Conservation (phyloP, 2,888 invertebrate species). For the Orthosia gothica region DNA sequence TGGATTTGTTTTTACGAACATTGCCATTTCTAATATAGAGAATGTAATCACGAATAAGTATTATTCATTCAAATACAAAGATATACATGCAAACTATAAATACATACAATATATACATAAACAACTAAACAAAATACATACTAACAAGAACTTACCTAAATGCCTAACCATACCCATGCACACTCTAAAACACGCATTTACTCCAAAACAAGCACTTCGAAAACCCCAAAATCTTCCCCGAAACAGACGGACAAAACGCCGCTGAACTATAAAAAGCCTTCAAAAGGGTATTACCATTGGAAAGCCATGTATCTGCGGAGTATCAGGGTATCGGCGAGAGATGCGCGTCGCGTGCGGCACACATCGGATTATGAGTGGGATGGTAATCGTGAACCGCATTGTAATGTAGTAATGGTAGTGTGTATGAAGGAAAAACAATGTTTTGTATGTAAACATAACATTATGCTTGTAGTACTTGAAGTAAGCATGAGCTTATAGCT, state of each 20-base stretch:
- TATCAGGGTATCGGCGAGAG: slow-evolving; percentile 34
- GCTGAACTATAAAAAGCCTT: slow-evolving; percentile 56
- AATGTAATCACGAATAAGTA: too few relatives aligned
- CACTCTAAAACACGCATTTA: background rate
- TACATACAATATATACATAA: too few relatives aligned
- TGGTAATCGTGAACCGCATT: slow-evolving; percentile 52
- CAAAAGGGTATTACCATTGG: slow-evolving; percentile 57
- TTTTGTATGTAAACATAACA: background rate
- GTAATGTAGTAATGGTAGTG: slow-evolving; percentile 12
- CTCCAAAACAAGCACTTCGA: background rate
- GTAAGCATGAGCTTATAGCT: too few relatives aligned
- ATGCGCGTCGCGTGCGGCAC: slow-evolving; percentile 57
- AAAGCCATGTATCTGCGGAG: slow-evolving; percentile 56
- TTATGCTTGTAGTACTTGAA: background rate
- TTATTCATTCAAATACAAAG: too few relatives aligned
- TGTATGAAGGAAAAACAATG: background rate
- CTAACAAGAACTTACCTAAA: background rate
- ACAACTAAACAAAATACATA: background rate
- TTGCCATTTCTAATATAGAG: too few relatives aligned
- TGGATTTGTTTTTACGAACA: too few relatives aligned
- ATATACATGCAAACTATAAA: too few relatives aligned
- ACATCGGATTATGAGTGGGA: slow-evolving; percentile 55
- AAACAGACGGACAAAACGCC: slow-evolving; percentile 40
- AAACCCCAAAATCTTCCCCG: slow-evolving; percentile 9
- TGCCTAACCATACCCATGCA: background rate